Base-by-base conservation (phyloP, 1,140 invertebrate genomes). In the Scaptomyza graminum region DNA sequence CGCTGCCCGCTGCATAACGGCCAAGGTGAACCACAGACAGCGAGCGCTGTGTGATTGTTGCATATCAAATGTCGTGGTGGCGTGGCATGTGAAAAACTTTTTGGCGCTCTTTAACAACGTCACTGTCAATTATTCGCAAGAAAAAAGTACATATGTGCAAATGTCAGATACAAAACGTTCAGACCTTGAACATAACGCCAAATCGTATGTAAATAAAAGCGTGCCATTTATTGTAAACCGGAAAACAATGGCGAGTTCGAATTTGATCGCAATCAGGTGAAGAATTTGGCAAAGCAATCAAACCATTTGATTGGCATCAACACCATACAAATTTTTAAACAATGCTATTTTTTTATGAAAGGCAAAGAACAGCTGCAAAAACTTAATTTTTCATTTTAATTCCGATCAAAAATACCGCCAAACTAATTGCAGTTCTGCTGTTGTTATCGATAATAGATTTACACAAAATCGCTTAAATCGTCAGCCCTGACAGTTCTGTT, bases 121-220 rank as follows among this genome's bases (percentile, higher is more conserved):
- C 72, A 73, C 34, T 70, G 68, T 76, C 73, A 85, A 80, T 76
- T 85, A 74, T 66, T 73, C 52, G 4, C 34, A 31, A 22, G 55
- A 28, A 34, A 34, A 31, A 16, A 67, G 41, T 39, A 44, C 34
- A 50, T 25, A 51, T 22, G 12, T 47, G 6, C 18, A 13, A 61
- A 51, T 15, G 51, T n/a, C 44, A 68, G 44, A 56, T 16, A 50
- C 73, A 44, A 16, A 49, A 4, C 16, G 15, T 25, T 18, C 13
- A 50, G 50, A 49, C 81, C 77, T 85, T 85, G 81, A 85, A 85
- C 81, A 87, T 85, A 81, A 80, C 51, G 47, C 49, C 70, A 67
- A 70, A 60, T 61, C 37, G 39, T 54, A 74, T 80, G 77, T 77
- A 81, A 81, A 87, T 74, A 64, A 60, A 60, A 56, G 44, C 49